These are phyloP conservation scores for Ganaspis sp. DNA, from an alignment of 1,140 invertebrate genomes.

Conservation along the genomic window DNA sequence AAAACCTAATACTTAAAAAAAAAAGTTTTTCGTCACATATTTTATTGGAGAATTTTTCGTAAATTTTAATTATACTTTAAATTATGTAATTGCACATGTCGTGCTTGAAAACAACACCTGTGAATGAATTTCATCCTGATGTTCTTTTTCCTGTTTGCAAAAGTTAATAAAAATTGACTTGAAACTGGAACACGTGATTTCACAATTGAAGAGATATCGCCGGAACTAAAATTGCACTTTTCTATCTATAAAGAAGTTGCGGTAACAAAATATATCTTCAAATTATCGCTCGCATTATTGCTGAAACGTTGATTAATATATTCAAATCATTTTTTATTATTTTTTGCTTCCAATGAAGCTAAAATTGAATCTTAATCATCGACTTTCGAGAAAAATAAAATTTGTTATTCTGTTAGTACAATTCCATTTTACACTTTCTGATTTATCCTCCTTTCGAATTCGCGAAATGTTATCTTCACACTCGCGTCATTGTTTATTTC, in stretches of 20 bases:
- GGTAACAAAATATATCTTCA: background rate
- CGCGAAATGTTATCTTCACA: background rate
- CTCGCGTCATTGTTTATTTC: background rate
- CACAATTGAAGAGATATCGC: background rate
- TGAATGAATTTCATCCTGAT: background rate
- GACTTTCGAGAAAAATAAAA: no score
- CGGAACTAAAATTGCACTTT: slow-evolving; percentile 1
- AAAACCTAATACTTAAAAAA: no score
- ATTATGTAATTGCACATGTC: no score
- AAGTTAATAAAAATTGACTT: background rate
- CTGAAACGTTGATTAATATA: background rate
- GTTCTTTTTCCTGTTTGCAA: background rate
- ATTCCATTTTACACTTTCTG: background rate
- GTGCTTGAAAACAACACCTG: no score
- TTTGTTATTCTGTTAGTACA: background rate
- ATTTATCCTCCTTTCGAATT: background rate
- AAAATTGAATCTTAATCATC: background rate
- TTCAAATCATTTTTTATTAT: background rate
- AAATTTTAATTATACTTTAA: no score
- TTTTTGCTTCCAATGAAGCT: background rate
- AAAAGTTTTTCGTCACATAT: no score
- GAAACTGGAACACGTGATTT: background rate
- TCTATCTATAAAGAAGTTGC: background rate
- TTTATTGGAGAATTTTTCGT: no score
- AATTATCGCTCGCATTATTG: background rate